Evolutionary conservation across 2,113 vertebrate genomes (phyloP).

Genomic region (Phoenicopterus ruber): DNA sequence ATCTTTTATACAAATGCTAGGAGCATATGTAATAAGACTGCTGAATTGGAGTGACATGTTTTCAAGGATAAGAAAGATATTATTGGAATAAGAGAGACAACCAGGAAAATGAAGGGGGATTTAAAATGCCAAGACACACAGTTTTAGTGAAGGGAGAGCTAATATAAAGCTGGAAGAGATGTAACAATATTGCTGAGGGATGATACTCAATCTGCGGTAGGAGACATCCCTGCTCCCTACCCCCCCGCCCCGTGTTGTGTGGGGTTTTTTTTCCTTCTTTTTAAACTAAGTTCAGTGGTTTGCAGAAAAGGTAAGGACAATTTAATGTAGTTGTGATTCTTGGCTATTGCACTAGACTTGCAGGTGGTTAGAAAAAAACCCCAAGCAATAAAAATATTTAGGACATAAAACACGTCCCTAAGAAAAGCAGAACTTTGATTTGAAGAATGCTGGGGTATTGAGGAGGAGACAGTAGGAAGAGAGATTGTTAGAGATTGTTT

Average conservation of each 20-base stretch:
- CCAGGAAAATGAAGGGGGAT: constrained; percentile 69
- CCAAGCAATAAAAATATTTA: background rate
- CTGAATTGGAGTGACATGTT: constrained; percentile 69
- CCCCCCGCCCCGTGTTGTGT: rapidly evolving
- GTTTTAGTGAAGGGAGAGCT: constrained; percentile 62
- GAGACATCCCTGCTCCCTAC: background rate
- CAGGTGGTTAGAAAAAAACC: background rate
- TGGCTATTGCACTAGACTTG: background rate
- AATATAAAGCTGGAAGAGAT: constrained; percentile 55
- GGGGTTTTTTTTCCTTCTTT: background rate
- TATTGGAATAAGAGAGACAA: constrained; percentile 71
- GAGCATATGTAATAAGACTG: constrained; percentile 64
- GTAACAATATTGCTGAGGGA: constrained; percentile 56
- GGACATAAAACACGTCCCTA: background rate
- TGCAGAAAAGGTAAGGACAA: background rate
- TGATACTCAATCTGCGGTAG: constrained; percentile 20
- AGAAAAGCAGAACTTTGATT: constrained; percentile 11
- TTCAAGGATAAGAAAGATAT: constrained; percentile 73
- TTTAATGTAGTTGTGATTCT: background rate
- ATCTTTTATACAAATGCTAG: constrained; percentile 69
- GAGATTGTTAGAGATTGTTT: background rate
- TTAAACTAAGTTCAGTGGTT: background rate
- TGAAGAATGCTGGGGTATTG: background rate
- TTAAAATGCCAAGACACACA: constrained; percentile 69
- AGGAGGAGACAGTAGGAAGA: background rate